phyloP scores from a whole-genome alignment of 2,797 vertebrate species.

The Chelidonichthys spinosus region DNA sequence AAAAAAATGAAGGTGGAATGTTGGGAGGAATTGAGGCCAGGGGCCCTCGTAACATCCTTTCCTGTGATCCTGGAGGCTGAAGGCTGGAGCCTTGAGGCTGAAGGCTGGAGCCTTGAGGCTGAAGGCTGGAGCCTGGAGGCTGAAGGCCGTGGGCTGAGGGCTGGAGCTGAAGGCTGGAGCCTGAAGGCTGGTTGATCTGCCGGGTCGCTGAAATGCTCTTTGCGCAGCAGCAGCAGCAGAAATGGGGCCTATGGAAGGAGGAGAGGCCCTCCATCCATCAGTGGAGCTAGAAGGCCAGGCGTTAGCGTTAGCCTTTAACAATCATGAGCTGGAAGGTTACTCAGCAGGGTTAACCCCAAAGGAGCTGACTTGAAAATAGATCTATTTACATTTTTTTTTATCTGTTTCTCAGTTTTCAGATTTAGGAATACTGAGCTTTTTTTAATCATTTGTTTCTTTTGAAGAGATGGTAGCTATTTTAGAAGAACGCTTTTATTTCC shows the following conservation, averaged over 20 bases:
- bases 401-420: conserved; percentile 46
- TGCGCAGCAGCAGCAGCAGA: conserved; percentile 43
- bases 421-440: conserved; percentile 36
- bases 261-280: conserved; percentile 22
- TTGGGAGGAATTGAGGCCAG: conserved; percentile 9
- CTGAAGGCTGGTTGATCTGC: conserved; percentile 3
- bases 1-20: conserved; percentile 8
- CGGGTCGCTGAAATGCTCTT: conserved; percentile 44
- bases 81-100: no score
- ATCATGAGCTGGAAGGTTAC: conserved; percentile 46
- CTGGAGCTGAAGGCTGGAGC: no score
- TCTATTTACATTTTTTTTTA: conserved; percentile 52
- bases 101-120: no score
- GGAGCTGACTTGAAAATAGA: conserved; percentile 71
- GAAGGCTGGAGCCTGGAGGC: no score
- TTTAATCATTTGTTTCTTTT: conserved; percentile 18
- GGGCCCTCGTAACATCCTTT: conserved; percentile 31
- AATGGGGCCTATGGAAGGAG: conserved; percentile 15
- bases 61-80: conserved; percentile 22
- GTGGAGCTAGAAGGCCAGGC: conserved; percentile 27
- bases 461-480: conserved; percentile 27
- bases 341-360: conserved; percentile 31
- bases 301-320: conserved; percentile 13
- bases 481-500: conserved; percentile 12
- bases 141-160: no score